Base-by-base conservation (phyloP, 2,888 invertebrate genomes). In the Shargacucullia verbasci region DNA sequence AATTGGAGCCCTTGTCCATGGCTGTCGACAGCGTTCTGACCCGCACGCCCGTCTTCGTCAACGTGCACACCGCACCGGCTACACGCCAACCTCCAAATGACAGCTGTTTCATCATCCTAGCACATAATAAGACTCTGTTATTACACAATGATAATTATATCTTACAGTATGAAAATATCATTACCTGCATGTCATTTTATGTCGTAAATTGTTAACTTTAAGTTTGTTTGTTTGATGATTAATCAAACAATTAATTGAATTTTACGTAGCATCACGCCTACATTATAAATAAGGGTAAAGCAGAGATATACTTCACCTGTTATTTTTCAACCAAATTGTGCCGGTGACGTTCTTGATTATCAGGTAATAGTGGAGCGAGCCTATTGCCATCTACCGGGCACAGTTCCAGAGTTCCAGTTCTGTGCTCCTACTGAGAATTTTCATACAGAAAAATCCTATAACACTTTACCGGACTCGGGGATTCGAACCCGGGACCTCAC, bases 41-140 rank as follows among this genome's bases (percentile, higher is more conserved):
- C 12, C 76, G 80, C 11, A 66, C 14, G 7, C 76, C 59, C 2
- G 59, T 33, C 13, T 70, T 78, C 0, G 68, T 48, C 10, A 76
- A 56, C 27, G 63, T 56, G 27, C 70, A 59, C 47, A 80, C 59
- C 43, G 74, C 62, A 13, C 78, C 77, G 0, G 70, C 73, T 7
- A 77, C 49, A 62, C 80, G 81, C 76, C 78, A 64, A 38, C 84
- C 77, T 56, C 78, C 44, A 14, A 83, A 64, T 69, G 84, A 67
- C 41, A 82, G 14, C 57, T 75, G 79, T 45, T 76, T 73, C 63
- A 88, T 74, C 91, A 91, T 91, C 71, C 89, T 91, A 12, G 7
- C 6, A 4, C 38, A 9, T 34, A 56, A 38, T 33, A 27, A 38
- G 29, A 43, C 3, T 2, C 14, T n/a, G 52, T 37, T 57, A 65